Conservation (phyloP, 23 tunicate species). For the Pegea sp. region DNA sequence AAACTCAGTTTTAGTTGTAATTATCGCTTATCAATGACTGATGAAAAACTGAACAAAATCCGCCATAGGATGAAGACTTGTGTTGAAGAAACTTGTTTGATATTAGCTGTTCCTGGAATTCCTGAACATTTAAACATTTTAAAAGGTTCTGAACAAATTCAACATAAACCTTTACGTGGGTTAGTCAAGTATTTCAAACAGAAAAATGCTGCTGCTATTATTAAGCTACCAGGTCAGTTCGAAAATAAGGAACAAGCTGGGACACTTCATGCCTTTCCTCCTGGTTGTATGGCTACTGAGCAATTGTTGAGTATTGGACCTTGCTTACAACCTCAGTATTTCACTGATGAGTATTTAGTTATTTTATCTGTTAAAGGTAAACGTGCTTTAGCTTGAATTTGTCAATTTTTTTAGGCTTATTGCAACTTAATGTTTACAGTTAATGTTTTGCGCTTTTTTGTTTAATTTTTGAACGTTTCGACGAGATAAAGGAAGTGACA, state of each 20-base stretch:
- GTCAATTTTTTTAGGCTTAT: no score
- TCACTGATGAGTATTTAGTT: slow-evolving; percentile 66
- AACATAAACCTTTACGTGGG: slow-evolving; percentile 79
- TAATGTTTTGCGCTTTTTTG: no score
- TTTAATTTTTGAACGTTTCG: no score
- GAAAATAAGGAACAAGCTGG: slow-evolving; percentile 36
- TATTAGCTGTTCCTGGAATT: slow-evolving; percentile 79
- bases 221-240: slow-evolving; percentile 17
- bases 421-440: no score
- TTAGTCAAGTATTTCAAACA: slow-evolving; percentile 83
- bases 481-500: no score
- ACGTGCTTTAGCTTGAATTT: no score
- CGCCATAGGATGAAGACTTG: not conserved
- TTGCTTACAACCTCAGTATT: slow-evolving; percentile 39
- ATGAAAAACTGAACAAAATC: no score
- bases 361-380: slow-evolving; percentile 69
- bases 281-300: slow-evolving; percentile 44
- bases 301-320: slow-evolving; percentile 71
- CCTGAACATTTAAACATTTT: slow-evolving; percentile 4
- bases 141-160: slow-evolving; percentile 17
- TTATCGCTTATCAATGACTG: no score
- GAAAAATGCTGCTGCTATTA: slow-evolving; percentile 66
- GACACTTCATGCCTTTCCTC: slow-evolving; percentile 74
- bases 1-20: no score
- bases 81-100: slow-evolving; percentile 14